phyloP scores from a whole-genome alignment of 1,140 invertebrate genomes.

The Nasonia giraulti region DNA sequence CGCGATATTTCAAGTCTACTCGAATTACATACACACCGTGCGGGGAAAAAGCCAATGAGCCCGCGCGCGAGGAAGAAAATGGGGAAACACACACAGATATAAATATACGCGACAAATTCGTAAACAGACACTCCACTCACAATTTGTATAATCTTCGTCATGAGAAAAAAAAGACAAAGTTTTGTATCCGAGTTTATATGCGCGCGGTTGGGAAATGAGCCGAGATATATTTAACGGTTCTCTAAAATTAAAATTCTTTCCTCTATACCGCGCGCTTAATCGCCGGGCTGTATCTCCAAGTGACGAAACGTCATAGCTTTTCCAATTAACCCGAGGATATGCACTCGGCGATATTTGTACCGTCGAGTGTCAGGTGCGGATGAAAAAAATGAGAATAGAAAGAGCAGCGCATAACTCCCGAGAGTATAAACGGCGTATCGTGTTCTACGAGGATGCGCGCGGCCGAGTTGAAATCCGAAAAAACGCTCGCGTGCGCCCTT shows the following conservation, averaged over 20 bases:
- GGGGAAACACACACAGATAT: not conserved
- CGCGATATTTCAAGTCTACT: no score
- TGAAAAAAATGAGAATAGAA: no score
- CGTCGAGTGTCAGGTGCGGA: not conserved
- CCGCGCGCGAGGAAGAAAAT: not conserved
- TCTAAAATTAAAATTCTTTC: conserved; percentile 26
- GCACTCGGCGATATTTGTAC: no score
- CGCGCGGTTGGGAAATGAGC: conserved; percentile 34
- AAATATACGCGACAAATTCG: not conserved
- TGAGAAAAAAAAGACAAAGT: no score
- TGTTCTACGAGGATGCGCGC: no score
- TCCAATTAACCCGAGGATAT: not conserved
- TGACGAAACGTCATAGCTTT: not conserved
- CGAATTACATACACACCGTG: no score
- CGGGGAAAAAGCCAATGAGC: no score
- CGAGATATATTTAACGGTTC: conserved; percentile 35
- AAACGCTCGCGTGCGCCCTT: conserved; percentile 22
- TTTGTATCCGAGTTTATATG: not conserved
- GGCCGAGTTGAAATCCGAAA: not conserved
- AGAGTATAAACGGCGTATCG: no score
- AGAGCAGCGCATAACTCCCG: no score
- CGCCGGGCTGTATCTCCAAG: conserved; percentile 22
- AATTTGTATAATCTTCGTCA: conserved; percentile 1
- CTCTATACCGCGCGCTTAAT: conserved; percentile 9
- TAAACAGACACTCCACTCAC: not conserved